Base-by-base conservation (phyloP, 2,113 vertebrate genomes). In the Entelurus aequoreus region DNA sequence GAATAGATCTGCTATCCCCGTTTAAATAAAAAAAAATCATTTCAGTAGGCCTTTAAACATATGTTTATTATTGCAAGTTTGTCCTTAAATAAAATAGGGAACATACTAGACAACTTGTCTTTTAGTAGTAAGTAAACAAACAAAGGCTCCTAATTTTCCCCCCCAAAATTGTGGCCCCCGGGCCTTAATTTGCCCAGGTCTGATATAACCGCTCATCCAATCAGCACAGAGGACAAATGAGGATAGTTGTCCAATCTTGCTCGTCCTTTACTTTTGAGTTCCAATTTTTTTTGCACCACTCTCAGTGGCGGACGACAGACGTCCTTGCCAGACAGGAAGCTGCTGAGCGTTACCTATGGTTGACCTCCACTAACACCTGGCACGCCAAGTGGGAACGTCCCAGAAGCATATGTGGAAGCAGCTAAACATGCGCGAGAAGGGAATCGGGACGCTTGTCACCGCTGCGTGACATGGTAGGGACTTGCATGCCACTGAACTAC, bases 361-460 rank as follows among this genome's bases (percentile, higher is more conserved):
- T 76, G 62, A 71, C 60, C 64, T 63, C 13, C 51, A 28, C 69
- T 47, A 69, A 80, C 68, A 68, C 57, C 71, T 70, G 66, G 66
- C 48, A 1, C 55, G 21, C 16, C 21, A 38, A 50, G 55, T 16
- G 53, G 46, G 0, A 59, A 9, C 40, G 12, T 55, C 62, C 47
- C 38, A 15, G 40, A 4, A 57, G 38, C 55, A 57, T 57, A 57
- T 57, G 55, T 37, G n/a, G 55, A 3, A 6, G 38, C 15, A 8
- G n/a, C 15, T 8, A 55, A 55, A 38, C 35, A 4, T 7, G 14
- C 53, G 2, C 13, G 36, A 28, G 35, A 5, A 44, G 40, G 54
- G 37, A 12, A 16, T 14, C 37, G n/a, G 37, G 7, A 56, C 16
- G 37, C n/a, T 56, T 10, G 9, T 56, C 15, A 12, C 42, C 0